Conservation (phyloP, 2,888 invertebrate species). For the Linnaemya tessellans region DNA sequence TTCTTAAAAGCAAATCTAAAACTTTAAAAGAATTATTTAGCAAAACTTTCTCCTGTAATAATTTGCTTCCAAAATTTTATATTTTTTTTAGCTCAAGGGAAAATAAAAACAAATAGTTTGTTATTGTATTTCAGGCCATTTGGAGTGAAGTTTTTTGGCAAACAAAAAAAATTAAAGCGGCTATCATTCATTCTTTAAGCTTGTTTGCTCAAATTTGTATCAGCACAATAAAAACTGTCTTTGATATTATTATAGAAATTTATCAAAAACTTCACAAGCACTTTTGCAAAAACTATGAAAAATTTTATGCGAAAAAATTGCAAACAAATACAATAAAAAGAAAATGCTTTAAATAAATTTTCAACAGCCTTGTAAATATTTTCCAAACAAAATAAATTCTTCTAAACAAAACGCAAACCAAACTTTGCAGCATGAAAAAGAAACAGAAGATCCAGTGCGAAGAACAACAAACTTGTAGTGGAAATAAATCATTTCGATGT, state of each 20-base stretch:
- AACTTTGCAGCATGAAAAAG: neutral
- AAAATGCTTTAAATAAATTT: neutral
- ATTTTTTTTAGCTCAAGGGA: neutral
- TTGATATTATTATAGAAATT: neutral
- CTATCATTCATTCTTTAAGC: constrained; percentile 5
- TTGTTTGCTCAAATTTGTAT: constrained; percentile 8
- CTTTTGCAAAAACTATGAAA: neutral
- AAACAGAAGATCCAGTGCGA: neutral
- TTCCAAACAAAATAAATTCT: neutral
- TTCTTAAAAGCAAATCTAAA: neutral
- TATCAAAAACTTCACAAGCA: constrained; percentile 1
- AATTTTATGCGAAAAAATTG: neutral
- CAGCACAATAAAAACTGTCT: neutral
- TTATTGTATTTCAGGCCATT: constrained; percentile 25
- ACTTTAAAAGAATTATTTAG: neutral
- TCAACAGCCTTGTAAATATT: constrained; percentile 31
- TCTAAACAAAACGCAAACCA: neutral
- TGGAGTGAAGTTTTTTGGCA: neutral
- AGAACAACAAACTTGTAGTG: neutral
- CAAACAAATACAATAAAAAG: neutral
- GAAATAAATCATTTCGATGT: neutral
- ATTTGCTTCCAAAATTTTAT: neutral
- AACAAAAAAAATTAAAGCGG: neutral
- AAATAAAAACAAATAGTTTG: neutral
- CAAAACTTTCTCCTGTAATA: constrained; percentile 10